Evolutionary conservation across 2,888 invertebrate species (phyloP).

Genomic region (Listrodromus nycthemerus): DNA sequence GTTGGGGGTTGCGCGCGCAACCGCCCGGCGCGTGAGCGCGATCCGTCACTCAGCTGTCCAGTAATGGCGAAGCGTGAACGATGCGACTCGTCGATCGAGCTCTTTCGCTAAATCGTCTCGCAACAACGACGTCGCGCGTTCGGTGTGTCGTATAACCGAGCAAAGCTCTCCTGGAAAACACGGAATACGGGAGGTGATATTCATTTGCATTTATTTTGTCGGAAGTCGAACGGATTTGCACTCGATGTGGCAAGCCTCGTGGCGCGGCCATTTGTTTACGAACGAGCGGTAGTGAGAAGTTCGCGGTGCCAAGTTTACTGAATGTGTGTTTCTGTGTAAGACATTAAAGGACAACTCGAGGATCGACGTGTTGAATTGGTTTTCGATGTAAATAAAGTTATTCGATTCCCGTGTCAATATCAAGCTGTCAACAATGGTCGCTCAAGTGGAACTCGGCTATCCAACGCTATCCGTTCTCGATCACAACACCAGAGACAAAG

Average conservation of each 20-base stretch:
- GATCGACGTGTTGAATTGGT: neutral
- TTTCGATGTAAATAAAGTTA: neutral
- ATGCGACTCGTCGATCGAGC: neutral
- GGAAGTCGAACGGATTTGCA: neutral
- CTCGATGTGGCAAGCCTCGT: neutral
- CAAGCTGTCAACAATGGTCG: neutral
- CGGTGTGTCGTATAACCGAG: neutral
- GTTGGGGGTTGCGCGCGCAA: neutral
- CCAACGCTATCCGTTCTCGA: neutral
- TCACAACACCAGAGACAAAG: neutral
- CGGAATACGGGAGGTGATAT: neutral
- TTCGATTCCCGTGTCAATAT: neutral
- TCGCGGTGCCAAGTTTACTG: neutral
- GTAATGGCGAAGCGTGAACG: neutral
- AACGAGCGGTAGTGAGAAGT: neutral
- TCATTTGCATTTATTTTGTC: neutral
- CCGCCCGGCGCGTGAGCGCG: neutral
- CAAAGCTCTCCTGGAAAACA: neutral
- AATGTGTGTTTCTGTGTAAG: too few species aligned
- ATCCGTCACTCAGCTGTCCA: slow-evolving; percentile 3
- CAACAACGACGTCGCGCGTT: neutral
- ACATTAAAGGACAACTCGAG: neutral
- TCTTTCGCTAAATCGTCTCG: neutral
- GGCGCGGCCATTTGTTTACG: neutral
- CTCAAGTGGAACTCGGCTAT: neutral